Evolutionary conservation across 2,113 vertebrate species (phyloP), one percentile per base, ranked within the genome.

Genomic region (Picathartes gymnocephalus): DNA sequence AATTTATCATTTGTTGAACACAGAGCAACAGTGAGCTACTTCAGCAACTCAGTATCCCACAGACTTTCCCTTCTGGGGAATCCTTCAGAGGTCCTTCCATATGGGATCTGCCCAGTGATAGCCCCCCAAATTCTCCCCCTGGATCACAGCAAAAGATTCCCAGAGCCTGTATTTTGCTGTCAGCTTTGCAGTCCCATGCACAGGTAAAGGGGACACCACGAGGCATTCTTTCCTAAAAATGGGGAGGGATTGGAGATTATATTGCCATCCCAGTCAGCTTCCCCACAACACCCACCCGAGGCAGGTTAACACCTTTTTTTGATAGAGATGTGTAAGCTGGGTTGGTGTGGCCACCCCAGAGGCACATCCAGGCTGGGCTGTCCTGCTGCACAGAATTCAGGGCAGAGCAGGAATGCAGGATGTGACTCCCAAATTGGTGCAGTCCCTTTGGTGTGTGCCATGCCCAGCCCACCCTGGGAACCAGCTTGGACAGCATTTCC

Each of bases 301-400:
- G 40, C 11, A 60, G 39, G 6, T 7, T n/a, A 73, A 70, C 33
- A 22, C 5, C 9, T 24, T n/a, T n/a, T 25, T 28, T 73, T 24
- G 25, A 21, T 5, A 25, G 5, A 45, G 16, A 5, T 45, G 15
- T 11, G 8, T 77, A 35, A 45, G 15, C 12, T 40, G 35, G 44
- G 45, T 57, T 42, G 62, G 18, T 40, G 31, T 57, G 58, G 15
- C 21, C 22, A 22, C 13, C 27, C 35, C 30, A 20, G 24, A 15
- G 61, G 19, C 44, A 76, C 33, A 30, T 6, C 37, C 51, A 19
- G 58, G 30, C 66, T 1, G 31, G n/a, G 37, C 45, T 65, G 62
- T 37, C 27, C 24, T 47, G 37, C 45, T 57, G 68, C 47, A n/a
- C 25, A 5, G 71, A 33, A 11, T 0, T 0, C 33, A 8, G 1